phyloP scores from a whole-genome alignment of 2,113 vertebrate genomes.

The Tympanuchus pallidicinctus region DNA sequence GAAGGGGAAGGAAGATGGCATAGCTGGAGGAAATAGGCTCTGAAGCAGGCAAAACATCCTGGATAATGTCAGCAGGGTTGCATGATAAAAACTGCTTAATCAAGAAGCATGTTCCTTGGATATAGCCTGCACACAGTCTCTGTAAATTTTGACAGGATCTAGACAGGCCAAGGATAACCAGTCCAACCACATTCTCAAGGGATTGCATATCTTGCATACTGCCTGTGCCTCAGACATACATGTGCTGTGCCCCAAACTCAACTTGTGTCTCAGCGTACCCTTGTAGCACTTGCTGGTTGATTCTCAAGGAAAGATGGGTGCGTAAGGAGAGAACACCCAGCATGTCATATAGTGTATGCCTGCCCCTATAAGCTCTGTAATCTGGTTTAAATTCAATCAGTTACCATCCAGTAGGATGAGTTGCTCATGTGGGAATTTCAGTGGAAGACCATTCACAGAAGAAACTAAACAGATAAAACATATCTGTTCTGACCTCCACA shows the following conservation, averaged over 20 bases:
- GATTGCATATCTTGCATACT: constrained; percentile 17
- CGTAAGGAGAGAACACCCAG: neutral
- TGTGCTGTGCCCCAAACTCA: neutral
- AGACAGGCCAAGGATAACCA: constrained; percentile 42
- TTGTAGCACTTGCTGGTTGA: neutral
- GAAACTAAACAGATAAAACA: neutral
- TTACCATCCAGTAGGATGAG: neutral
- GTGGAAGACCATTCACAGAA: neutral
- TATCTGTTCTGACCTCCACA: neutral
- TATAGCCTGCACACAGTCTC: neutral
- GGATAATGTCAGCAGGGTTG: neutral
- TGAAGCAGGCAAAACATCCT: constrained; percentile 6
- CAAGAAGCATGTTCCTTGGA: neutral
- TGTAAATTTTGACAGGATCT: constrained; percentile 5
- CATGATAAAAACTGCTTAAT: constrained; percentile 2
- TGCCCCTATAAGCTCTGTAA: neutral
- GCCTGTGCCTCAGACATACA: neutral
- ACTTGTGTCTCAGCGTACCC: neutral
- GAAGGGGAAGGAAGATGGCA: neutral
- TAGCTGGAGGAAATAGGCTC: neutral
- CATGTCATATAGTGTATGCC: neutral
- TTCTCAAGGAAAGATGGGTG: neutral
- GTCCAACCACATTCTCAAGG: constrained; percentile 57
- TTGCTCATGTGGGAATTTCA: neutral
- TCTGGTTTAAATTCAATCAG: neutral